Evolutionary conservation across 2,113 vertebrate species (phyloP).

Genomic region (Hypocryptadius cinnamomeus): DNA sequence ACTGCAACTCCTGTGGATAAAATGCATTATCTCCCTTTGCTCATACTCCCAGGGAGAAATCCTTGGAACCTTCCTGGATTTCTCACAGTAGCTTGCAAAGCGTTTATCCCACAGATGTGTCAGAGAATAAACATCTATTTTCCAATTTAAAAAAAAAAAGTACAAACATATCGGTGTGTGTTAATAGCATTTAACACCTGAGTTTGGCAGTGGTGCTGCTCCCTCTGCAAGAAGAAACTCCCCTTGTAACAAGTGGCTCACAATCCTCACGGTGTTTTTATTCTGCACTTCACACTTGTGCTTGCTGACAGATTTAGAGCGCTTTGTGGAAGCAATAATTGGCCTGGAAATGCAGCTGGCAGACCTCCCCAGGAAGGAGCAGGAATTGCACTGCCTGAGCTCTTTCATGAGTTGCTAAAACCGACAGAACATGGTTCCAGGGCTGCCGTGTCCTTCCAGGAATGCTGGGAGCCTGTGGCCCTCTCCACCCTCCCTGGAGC

Average conservation of each 20-base stretch:
- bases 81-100: not conserved
- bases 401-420: conserved; percentile 22
- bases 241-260: conserved; percentile 3
- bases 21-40: not conserved
- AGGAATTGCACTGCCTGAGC: conserved; percentile 10
- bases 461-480: not conserved
- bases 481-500: not conserved
- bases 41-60: not conserved
- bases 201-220: not conserved
- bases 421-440: not conserved
- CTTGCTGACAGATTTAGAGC: conserved; percentile 63
- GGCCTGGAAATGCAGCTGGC: conserved; percentile 61
- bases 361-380: conserved; percentile 26
- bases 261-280: conserved; percentile 36
- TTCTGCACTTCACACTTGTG: conserved; percentile 22
- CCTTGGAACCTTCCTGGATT: not conserved
- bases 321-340: conserved; percentile 52
- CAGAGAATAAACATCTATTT: not conserved
- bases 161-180: not conserved
- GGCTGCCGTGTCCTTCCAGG: not conserved
- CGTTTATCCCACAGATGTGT: not conserved
- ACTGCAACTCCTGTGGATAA: not conserved
- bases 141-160: not conserved
- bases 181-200: not conserved
- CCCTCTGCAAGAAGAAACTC: not conserved